Evolutionary conservation across 2,113 vertebrate species (phyloP).

Genomic region (Brachypodius melanocephalos): DNA sequence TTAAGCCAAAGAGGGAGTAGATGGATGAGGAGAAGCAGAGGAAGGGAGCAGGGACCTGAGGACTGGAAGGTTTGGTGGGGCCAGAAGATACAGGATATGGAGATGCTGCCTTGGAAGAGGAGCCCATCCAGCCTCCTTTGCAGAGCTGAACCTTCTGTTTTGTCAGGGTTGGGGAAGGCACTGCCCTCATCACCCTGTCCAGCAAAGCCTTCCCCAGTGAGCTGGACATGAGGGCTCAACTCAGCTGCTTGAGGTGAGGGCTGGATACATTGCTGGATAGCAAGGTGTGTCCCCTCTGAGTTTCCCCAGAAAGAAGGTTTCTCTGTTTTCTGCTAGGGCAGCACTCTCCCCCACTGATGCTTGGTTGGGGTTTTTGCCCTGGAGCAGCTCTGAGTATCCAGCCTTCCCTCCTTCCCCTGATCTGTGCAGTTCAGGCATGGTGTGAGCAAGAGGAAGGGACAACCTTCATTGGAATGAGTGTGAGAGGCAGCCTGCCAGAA

Average conservation of each 20-base stretch:
- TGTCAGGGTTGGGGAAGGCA: neutral
- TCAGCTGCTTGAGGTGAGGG: neutral
- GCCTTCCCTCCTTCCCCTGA: neutral
- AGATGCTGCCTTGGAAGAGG: neutral
- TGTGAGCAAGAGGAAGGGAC: neutral
- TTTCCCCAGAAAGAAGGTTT: neutral
- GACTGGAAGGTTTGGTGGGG: neutral
- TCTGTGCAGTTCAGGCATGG: neutral
- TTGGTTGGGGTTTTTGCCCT: neutral
- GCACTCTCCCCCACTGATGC: neutral
- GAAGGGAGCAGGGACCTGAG: neutral
- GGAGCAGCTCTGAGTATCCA: neutral
- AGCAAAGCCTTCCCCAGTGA: neutral
- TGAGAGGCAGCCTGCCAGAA: slow-evolving; percentile 6
- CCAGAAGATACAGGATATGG: neutral
- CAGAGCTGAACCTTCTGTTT: neutral
- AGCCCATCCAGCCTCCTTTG: neutral
- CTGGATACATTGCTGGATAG: neutral
- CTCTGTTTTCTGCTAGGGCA: neutral
- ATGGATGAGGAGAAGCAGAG: neutral
- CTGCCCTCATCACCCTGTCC: neutral
- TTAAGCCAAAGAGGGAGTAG: neutral
- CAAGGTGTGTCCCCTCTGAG: neutral
- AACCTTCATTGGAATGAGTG: neutral
- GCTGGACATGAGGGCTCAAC: neutral